phyloP scores from a whole-genome alignment of 2,888 invertebrate species.

The Dolomedes plantarius region DNA sequence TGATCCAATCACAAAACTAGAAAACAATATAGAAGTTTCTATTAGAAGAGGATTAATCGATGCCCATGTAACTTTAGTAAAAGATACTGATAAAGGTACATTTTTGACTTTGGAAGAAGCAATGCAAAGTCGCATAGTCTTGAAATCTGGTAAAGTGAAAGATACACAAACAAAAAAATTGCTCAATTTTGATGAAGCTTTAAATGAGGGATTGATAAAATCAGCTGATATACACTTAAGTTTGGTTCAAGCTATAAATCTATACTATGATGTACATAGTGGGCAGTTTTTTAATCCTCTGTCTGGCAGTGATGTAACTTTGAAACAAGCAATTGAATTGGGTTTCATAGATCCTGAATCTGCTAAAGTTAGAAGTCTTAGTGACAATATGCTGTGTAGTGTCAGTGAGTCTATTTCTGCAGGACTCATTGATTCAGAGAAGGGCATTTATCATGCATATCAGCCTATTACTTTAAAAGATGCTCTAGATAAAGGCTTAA shows the following conservation, averaged over 20 bases:
- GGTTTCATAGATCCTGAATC: slow-evolving; percentile 25
- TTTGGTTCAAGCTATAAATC: slow-evolving; percentile 80
- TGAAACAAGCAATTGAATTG: slow-evolving; percentile 85
- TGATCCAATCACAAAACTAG: slow-evolving; percentile 84
- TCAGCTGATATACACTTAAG: slow-evolving; percentile 75
- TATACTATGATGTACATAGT: slow-evolving; percentile 85
- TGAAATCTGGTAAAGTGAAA: slow-evolving; percentile 83
- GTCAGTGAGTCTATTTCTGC: slow-evolving; percentile 82
- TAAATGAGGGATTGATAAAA: slow-evolving; percentile 77
- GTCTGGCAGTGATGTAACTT: slow-evolving; percentile 85
- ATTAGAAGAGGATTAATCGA: slow-evolving; percentile 88
- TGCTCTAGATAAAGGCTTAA: slow-evolving; percentile 70
- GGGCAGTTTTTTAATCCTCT: slow-evolving; percentile 90
- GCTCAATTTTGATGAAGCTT: slow-evolving; percentile 77
- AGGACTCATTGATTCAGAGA: slow-evolving; percentile 76
- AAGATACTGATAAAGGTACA: slow-evolving; percentile 77
- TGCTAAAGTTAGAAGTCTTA: slow-evolving; percentile 78
- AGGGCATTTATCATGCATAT: slow-evolving; percentile 62
- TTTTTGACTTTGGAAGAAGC: slow-evolving; percentile 82
- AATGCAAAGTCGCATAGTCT: slow-evolving; percentile 76
- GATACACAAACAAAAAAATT: slow-evolving; percentile 82
- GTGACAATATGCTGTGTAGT: slow-evolving; percentile 83
- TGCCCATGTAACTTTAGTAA: slow-evolving; percentile 83
- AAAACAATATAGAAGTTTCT: slow-evolving; percentile 85
- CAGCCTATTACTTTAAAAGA: slow-evolving; percentile 70